phyloP scores from a whole-genome alignment of 2,113 vertebrate species.

The Corythaeola cristata region DNA sequence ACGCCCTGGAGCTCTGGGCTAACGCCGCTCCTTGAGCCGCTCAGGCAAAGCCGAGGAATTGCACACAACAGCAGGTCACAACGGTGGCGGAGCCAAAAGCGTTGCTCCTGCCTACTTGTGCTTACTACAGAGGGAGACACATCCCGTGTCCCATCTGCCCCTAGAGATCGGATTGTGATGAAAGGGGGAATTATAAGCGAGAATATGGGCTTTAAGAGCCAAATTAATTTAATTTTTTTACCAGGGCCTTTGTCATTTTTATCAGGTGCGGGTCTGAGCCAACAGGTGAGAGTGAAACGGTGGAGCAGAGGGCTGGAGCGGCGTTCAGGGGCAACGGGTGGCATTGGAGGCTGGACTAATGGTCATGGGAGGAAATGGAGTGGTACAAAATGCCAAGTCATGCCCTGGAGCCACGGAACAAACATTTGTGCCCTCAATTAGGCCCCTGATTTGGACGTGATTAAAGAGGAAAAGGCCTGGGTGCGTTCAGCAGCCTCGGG shows the following conservation, averaged over 20 bases:
- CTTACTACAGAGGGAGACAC: neutral
- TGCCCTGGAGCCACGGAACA: neutral
- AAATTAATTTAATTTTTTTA: neutral
- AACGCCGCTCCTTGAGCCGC: neutral
- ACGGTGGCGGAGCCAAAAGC: rapidly evolving
- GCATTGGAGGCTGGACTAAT: neutral
- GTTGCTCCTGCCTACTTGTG: too few species aligned
- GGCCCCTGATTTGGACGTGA: neutral
- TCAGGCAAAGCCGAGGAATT: neutral
- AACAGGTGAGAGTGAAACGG: neutral
- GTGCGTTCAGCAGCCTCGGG: neutral
- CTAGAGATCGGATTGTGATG: neutral
- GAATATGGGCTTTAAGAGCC: neutral
- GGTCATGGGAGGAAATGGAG: neutral
- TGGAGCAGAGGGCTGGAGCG: neutral
- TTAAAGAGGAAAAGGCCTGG: neutral
- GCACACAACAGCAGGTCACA: neutral
- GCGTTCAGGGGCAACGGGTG: neutral
- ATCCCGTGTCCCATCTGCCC: rapidly evolving
- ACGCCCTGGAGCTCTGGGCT: too few species aligned
- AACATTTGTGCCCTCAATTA: neutral
- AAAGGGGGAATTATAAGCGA: neutral
- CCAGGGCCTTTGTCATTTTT: neutral
- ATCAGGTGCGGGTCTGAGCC: rapidly evolving
- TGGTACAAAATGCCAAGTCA: neutral